A percentile compares a stretch with the other conserved stretches of the same genome.
Conservation (phyloP, 2,113 vertebrate genomes). For the Ameiurus melas region DNA sequence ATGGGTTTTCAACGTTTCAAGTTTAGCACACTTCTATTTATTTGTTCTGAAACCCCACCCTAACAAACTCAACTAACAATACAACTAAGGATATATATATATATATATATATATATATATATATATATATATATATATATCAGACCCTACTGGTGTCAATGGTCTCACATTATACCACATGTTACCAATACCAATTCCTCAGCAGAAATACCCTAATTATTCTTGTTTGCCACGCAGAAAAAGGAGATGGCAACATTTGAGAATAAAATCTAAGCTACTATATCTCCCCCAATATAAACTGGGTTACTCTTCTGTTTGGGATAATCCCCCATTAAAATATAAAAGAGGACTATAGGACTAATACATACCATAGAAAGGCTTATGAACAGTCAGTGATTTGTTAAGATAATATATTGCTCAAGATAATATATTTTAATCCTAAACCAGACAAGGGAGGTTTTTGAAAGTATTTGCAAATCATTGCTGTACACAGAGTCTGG, state of each 20-base stretch:
- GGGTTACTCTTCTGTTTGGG: background rate
- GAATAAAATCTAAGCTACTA: background rate
- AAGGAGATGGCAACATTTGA: background rate
- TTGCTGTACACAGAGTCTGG: background rate
- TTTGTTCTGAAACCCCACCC: background rate
- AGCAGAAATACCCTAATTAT: background rate
- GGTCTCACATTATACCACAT: background rate
- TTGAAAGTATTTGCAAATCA: background rate
- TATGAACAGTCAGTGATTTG: constrained; percentile 7
- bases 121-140: no score
- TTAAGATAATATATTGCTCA: constrained; percentile 13
- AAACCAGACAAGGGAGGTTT: background rate
- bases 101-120: no score
- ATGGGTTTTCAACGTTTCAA: background rate
- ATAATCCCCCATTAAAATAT: constrained; percentile 5
- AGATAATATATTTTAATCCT: constrained; percentile 16
- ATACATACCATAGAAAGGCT: background rate
- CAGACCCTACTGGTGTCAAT: background rate
- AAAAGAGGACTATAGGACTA: background rate
- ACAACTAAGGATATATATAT: background rate
- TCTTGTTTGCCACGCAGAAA: background rate
- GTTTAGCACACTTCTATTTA: background rate
- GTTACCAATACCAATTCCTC: background rate
- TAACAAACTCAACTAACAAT: background rate
- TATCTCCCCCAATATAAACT: background rate